These are phyloP conservation scores for Corythornis madagascariensis DNA, from an alignment of 2,113 vertebrate species.

Conservation along the genomic window DNA sequence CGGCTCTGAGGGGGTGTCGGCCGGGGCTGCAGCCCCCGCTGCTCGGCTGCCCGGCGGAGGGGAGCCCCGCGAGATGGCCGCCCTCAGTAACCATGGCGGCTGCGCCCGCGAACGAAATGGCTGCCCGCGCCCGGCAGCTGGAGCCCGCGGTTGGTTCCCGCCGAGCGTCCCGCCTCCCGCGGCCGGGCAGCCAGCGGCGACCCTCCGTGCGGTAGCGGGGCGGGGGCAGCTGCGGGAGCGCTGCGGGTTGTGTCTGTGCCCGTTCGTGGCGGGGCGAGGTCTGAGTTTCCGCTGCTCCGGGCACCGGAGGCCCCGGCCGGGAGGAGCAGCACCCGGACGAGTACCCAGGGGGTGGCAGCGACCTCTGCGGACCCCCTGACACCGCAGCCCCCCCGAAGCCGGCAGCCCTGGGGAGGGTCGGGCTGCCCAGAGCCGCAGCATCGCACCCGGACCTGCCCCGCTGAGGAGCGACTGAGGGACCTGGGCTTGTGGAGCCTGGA, in stretches of 20 bases:
- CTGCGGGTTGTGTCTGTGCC: background rate
- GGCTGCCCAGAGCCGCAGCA: background rate
- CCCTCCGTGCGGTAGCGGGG: fast-evolving
- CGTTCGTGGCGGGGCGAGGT: background rate
- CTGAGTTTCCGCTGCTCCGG: background rate
- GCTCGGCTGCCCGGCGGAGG: background rate
- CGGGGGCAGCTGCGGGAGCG: background rate
- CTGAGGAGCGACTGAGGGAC: no score
- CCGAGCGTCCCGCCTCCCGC: fast-evolving
- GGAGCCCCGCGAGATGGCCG: background rate
- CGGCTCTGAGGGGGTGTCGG: background rate
- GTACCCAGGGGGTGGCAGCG: no score
- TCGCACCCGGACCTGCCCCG: no score
- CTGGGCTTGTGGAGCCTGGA: no score
- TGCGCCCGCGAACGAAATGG: background rate
- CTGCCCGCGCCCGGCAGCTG: background rate
- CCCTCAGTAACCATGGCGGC: background rate
- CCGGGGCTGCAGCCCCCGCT: background rate
- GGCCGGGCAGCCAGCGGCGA: background rate
- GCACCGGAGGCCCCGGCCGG: no score
- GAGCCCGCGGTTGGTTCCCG: background rate
- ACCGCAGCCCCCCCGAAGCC: no score
- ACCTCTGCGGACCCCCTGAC: no score
- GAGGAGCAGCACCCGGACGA: no score
- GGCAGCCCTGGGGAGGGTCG: background rate